These are phyloP conservation scores for Magallana nippona DNA, from an alignment of 2,888 invertebrate genomes.

Conservation along the genomic window DNA sequence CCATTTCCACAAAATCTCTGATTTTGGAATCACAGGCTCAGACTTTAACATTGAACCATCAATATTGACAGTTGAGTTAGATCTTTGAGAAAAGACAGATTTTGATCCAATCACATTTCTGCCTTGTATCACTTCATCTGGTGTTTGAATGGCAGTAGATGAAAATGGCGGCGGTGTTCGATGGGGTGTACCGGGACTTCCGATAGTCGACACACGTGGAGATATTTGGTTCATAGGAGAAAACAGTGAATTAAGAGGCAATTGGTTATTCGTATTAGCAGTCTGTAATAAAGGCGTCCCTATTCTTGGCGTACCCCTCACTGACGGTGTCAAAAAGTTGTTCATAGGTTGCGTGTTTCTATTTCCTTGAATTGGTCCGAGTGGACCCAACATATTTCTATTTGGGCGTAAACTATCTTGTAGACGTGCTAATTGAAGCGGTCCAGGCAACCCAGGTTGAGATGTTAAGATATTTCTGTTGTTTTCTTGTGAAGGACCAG, in stretches of 20 bases:
- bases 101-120: slow-evolving; percentile 6
- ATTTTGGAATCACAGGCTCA: slow-evolving; percentile 39
- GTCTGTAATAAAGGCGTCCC: not conserved
- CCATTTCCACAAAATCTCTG: slow-evolving; percentile 51
- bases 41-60: slow-evolving; percentile 27
- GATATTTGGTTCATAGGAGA: not conserved
- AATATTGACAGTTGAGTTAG: slow-evolving; percentile 16
- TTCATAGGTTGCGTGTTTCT: not conserved
- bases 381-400: slow-evolving; percentile 16
- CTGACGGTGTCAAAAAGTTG: not conserved
- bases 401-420: not conserved
- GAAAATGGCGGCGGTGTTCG: not conserved
- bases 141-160: slow-evolving; percentile 43
- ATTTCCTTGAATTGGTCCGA: slow-evolving; percentile 14
- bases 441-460: not conserved
- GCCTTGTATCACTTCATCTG: slow-evolving; percentile 38
- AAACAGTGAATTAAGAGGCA: not conserved
- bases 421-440: not conserved
- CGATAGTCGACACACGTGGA: slow-evolving; percentile 12
- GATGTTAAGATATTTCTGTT: slow-evolving; percentile 6
- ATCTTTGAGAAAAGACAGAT: slow-evolving; percentile 36
- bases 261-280: not conserved
- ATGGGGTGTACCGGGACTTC: slow-evolving; percentile 29
- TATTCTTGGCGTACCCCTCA: not conserved
- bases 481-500: not conserved